Percentiles rank a stretch among this genome's conserved stretches.
Evolutionary conservation across 2,888 invertebrate genomes (phyloP).

Genomic region (Lissonota sp.): DNA sequence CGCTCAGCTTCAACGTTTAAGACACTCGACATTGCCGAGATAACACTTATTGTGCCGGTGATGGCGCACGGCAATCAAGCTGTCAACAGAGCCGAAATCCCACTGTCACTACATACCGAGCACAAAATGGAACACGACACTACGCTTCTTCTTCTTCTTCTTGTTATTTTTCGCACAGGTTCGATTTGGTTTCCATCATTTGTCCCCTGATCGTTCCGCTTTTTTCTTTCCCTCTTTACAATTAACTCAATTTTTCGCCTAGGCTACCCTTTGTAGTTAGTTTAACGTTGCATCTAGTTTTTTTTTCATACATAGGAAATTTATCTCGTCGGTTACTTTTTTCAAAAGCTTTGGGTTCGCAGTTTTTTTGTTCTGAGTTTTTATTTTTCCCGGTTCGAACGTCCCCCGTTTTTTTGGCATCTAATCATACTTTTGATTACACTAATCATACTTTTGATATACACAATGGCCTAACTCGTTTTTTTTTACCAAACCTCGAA

Average conservation of each 20-base stretch:
- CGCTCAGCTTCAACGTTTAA: slow-evolving; percentile 77
- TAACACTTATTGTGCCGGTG: slow-evolving; percentile 72
- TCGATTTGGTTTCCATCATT: slow-evolving; percentile 73
- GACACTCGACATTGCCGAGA: slow-evolving; percentile 79
- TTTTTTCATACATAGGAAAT: too few species aligned
- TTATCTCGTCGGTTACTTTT: too few species aligned
- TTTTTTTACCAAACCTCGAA: too few species aligned
- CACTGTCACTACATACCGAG: slow-evolving; percentile 65
- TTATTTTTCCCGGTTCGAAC: too few species aligned
- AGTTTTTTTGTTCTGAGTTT: too few species aligned
- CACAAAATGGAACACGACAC: slow-evolving; percentile 58
- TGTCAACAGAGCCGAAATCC: slow-evolving; percentile 22
- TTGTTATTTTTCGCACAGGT: slow-evolving; percentile 77
- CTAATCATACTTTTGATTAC: too few species aligned
- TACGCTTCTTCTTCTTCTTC: slow-evolving; percentile 63
- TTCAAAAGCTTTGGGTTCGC: too few species aligned
- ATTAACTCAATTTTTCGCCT: slow-evolving; percentile 2
- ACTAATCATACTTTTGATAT: too few species aligned
- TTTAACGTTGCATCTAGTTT: background rate
- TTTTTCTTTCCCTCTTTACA: slow-evolving; percentile 2
- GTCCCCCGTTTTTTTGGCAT: too few species aligned
- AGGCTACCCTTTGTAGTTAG: slow-evolving; percentile 1
- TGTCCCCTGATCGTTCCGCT: background rate
- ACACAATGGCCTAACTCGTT: too few species aligned
- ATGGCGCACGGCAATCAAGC: slow-evolving; percentile 53